Base-by-base conservation (phyloP, 2,888 invertebrate genomes). In the Timema podura region DNA sequence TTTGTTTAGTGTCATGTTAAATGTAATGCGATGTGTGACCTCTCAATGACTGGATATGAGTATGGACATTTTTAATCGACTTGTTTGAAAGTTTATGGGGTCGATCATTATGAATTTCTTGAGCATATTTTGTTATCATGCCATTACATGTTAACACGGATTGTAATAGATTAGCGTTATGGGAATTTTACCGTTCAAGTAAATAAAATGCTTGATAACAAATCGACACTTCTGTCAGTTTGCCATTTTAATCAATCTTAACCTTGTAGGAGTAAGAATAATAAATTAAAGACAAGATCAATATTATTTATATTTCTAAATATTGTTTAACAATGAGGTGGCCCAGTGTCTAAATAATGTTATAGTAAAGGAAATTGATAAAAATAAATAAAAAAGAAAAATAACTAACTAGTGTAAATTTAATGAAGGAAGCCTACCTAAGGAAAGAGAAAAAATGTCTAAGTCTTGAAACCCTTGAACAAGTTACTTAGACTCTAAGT, bases 211-310 rank as follows among this genome's bases (percentile, higher is more conserved):
- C 57, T 57, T 57, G 10, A 30, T 54, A 54, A 54, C 54, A 54
- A 11, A 57, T n/a, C 15, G n/a, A 30, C 15, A 57, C 57, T 57
- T 57, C 57, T 57, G 0, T 57, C 30, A 57, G 9, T n/a, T 16
- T 30, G 15, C 13, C 57, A 57, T 57, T 6, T 8, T n/a, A 16
- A 57, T 9, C 57, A 8, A 30, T 57, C 1, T 30, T 57, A 16
- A 57, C n/a, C 57, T 57, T n/a, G 57, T 16, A 57, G 30, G 6
- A 57, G 30, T 57, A 57, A 57, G 9, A 57, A 30, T 57, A 57
- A 57, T 30, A 16, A 5, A 16, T 30, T 13, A 57, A 57, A 30
- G 15, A 3, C 9, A 57, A 16, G 15, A 11, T 6, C 1, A 49
- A 49, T 30, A n/a, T 57, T 57, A 2, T 57, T 57, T 30, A 16